phyloP scores from a whole-genome alignment of 1,140 invertebrate genomes.

The Drosophila nigrodunni region DNA sequence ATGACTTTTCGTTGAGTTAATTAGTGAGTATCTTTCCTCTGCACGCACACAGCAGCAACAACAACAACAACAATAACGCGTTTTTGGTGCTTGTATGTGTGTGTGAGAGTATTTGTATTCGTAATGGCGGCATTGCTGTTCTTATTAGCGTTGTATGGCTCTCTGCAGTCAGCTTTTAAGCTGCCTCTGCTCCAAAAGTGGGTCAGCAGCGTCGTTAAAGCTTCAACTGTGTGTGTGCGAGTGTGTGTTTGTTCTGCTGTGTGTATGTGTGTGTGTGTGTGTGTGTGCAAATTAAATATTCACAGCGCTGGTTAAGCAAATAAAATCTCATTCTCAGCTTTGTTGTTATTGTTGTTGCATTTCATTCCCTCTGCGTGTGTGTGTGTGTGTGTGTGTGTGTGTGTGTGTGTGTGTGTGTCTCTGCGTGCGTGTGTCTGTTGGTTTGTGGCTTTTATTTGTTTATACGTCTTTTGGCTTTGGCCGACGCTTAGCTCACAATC shows the following conservation, averaged over 20 bases:
- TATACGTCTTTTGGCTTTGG: slow-evolving; percentile 43
- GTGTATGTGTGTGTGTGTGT: slow-evolving; percentile 37
- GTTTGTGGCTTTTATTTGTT: slow-evolving; percentile 43
- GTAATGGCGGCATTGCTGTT: slow-evolving; percentile 71
- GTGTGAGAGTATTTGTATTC: slow-evolving; percentile 58
- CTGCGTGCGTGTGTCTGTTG: slow-evolving; percentile 15
- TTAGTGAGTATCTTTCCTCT: slow-evolving; percentile 78
- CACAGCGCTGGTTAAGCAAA: slow-evolving; percentile 80
- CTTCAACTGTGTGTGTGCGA: slow-evolving; percentile 24
- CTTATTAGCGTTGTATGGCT: slow-evolving; percentile 71
- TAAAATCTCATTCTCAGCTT: slow-evolving; percentile 71
- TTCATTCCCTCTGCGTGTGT: slow-evolving; percentile 51
- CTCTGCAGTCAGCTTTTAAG: slow-evolving; percentile 62
- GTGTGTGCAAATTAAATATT: slow-evolving; percentile 80
- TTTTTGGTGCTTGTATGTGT: slow-evolving; percentile 40
- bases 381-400: slow-evolving; percentile 15
- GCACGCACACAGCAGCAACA: slow-evolving; percentile 62
- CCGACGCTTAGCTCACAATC: slow-evolving; percentile 37
- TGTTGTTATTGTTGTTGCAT: slow-evolving; percentile 63
- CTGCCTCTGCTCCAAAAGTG: slow-evolving; percentile 66
- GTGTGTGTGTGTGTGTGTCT: slow-evolving; percentile 23
- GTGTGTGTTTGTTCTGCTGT: slow-evolving; percentile 1
- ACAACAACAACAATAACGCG: slow-evolving; percentile 32
- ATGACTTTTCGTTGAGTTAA: slow-evolving; percentile 70
- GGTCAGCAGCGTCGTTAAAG: slow-evolving; percentile 77